Evolutionary conservation across 2,888 invertebrate species (phyloP).

Genomic region (Dicycla oo): DNA sequence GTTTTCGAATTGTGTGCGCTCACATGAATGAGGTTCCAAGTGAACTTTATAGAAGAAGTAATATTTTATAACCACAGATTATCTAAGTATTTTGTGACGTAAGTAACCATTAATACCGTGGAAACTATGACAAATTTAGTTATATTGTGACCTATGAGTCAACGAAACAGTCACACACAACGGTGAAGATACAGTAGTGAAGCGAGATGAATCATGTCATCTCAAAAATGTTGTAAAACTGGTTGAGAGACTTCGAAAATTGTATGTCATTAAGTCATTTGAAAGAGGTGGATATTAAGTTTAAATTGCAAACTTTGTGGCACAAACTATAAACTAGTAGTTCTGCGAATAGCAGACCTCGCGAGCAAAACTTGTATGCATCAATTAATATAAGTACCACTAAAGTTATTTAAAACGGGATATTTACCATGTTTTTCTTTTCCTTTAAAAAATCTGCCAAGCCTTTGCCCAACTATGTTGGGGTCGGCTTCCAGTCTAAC

Average conservation of each 20-base stretch:
- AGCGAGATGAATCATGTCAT: conserved; percentile 35
- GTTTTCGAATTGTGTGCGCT: neutral
- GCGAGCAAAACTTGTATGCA: too few relatives aligned
- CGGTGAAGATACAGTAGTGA: conserved; percentile 12
- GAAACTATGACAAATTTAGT: conserved; percentile 12
- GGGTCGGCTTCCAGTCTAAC: too few relatives aligned
- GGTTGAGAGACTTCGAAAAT: neutral
- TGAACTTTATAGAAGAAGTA: neutral
- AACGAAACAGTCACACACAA: conserved; percentile 13
- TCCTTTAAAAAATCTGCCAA: too few relatives aligned
- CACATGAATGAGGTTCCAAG: neutral
- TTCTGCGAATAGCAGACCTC: too few relatives aligned
- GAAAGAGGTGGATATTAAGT: neutral
- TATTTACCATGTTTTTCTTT: too few relatives aligned
- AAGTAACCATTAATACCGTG: conserved; percentile 20
- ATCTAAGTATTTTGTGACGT: conserved; percentile 8
- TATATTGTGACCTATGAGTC: conserved; percentile 28
- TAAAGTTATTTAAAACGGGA: too few relatives aligned
- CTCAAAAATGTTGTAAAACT: conserved; percentile 24
- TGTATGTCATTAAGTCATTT: conserved; percentile 1
- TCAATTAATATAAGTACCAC: too few relatives aligned
- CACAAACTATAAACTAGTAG: too few relatives aligned
- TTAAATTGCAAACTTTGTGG: too few relatives aligned
- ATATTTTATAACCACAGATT: conserved; percentile 9
- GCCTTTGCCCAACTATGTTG: too few relatives aligned